Conservation (phyloP, 2,888 invertebrate species). For the Portevinia maculata region DNA sequence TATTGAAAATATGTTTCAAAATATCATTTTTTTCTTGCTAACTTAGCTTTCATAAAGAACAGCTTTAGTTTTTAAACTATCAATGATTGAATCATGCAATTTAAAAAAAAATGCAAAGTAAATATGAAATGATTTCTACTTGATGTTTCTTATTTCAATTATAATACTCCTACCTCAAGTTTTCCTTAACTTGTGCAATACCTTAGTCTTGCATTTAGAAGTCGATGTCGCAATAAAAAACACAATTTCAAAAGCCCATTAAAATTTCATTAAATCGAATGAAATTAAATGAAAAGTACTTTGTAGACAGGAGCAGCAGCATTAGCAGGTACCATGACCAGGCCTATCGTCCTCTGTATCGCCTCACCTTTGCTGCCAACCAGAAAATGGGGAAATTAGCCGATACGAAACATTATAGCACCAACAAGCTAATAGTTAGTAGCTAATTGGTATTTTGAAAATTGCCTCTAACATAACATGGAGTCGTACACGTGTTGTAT, state of each 20-base stretch:
- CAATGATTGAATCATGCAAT: no score
- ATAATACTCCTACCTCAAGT: not conserved
- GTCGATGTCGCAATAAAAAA: not conserved
- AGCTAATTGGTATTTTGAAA: slow-evolving; percentile 67
- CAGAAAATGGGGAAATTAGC: slow-evolving; percentile 18
- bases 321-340: no score
- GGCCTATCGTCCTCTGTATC: not conserved
- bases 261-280: slow-evolving; percentile 42
- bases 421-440: slow-evolving; percentile 56
- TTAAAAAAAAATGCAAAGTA: no score
- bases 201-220: no score
- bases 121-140: no score
- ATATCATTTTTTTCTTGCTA: no score
- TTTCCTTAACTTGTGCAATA: no score
- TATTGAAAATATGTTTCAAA: no score
- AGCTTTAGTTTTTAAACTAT: no score
- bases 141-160: no score
- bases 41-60: no score
- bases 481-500: slow-evolving; percentile 50
- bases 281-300: slow-evolving; percentile 18
- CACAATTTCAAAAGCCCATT: slow-evolving; percentile 6
- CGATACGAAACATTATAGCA: slow-evolving; percentile 50
- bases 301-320: not conserved
- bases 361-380: not conserved
- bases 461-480: slow-evolving; percentile 62